Evolutionary conservation across 2,888 invertebrate species (phyloP).

Genomic region (Drosophila nigricruria): DNA sequence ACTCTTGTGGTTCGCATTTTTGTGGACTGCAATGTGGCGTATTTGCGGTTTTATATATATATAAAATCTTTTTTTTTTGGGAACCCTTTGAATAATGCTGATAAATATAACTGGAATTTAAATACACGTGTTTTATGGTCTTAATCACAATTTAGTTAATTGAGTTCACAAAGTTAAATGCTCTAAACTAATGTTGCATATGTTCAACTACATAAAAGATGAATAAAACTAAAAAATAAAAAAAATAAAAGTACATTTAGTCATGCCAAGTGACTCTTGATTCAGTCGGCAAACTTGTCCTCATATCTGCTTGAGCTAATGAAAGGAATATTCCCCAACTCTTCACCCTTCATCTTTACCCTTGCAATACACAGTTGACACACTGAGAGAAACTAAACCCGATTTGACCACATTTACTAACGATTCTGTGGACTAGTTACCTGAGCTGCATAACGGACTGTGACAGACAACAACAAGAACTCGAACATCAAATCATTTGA

Average conservation of each 20-base stretch:
- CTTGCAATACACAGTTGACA: neutral
- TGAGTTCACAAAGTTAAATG: conserved; percentile 2
- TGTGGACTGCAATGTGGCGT: conserved; percentile 21
- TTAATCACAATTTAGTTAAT: conserved; percentile 19
- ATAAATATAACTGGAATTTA: too few relatives aligned
- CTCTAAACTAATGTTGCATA: neutral
- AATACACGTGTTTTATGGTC: conserved; percentile 11
- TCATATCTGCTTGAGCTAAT: neutral
- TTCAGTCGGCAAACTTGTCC: too few relatives aligned
- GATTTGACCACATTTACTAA: conserved; percentile 12
- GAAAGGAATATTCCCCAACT: neutral
- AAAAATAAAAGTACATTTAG: too few relatives aligned
- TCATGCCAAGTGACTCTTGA: too few relatives aligned
- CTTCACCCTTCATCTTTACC: neutral
- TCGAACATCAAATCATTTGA: conserved; percentile 23
- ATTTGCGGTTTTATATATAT: conserved; percentile 37
- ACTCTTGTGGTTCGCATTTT: conserved; percentile 18
- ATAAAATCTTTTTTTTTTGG: neutral
- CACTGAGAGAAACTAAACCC: neutral
- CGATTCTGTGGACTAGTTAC: neutral
- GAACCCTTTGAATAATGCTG: conserved; percentile 24
- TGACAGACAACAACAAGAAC: conserved; percentile 8
- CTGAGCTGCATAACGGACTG: conserved; percentile 12
- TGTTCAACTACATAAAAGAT: neutral
- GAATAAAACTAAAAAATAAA: neutral